phyloP scores from a whole-genome alignment of 2,888 invertebrate genomes.

The Hemistola chrysoprasaria region DNA sequence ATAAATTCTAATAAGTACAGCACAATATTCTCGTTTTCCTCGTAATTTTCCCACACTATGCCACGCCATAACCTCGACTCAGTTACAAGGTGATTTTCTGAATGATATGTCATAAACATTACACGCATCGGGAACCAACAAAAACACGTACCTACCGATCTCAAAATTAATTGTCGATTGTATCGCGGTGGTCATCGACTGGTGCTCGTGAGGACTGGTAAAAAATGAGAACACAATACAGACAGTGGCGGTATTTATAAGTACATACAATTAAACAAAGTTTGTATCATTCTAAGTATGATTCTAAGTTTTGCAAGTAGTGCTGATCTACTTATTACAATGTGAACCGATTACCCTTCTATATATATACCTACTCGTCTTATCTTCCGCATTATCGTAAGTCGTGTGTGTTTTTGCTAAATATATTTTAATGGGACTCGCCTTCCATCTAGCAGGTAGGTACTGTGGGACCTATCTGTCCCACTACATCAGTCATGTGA shows the following conservation, averaged over 20 bases:
- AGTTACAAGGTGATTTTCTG: conserved; percentile 32
- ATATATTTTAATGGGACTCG: conserved; percentile 12
- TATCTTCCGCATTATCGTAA: conserved; percentile 23
- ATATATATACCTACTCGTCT: conserved; percentile 2
- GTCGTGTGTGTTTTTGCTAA: conserved; percentile 27
- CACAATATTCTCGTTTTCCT: conserved; percentile 12
- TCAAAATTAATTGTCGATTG: conserved; percentile 64
- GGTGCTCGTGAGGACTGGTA: conserved; percentile 11
- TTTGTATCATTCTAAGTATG: too few relatives aligned
- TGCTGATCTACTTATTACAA: background rate
- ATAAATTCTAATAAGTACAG: background rate
- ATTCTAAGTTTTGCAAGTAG: too few relatives aligned
- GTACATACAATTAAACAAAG: too few relatives aligned
- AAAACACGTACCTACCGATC: conserved; percentile 51
- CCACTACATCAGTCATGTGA: conserved; percentile 21
- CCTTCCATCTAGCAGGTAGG: conserved; percentile 9
- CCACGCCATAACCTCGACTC: conserved; percentile 11
- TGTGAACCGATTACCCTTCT: background rate
- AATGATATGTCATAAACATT: conserved; percentile 47
- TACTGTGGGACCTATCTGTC: conserved; percentile 4
- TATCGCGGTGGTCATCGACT: conserved; percentile 53
- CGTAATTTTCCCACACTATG: conserved; percentile 13
- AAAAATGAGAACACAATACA: conserved; percentile 11
- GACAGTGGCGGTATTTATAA: background rate
- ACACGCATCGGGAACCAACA: conserved; percentile 45